phyloP scores from a whole-genome alignment of 2,888 invertebrate species.

The Phengaris alcon region DNA sequence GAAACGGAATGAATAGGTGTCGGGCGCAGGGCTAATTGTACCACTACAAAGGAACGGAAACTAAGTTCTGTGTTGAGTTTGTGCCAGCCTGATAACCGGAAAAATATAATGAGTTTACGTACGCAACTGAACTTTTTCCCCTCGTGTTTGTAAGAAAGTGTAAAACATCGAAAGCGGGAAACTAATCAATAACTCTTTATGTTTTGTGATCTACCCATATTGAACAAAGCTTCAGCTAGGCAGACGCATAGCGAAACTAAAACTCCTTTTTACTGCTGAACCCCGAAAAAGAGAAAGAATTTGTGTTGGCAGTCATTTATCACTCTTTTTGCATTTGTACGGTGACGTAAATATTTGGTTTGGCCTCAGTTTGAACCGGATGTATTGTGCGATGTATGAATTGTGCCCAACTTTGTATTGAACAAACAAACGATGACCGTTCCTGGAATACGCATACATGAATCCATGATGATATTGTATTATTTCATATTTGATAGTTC shows the following conservation, averaged over 20 bases:
- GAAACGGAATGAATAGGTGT: slow-evolving; percentile 67
- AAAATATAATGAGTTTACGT: slow-evolving; percentile 25
- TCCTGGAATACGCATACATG: slow-evolving; percentile 3
- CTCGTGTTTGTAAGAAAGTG: too few relatives aligned
- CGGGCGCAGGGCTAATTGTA: slow-evolving; percentile 64
- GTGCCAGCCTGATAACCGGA: slow-evolving; percentile 34
- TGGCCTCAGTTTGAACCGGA: slow-evolving; percentile 12
- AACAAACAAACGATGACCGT: background rate
- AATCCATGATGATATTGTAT: slow-evolving; percentile 15
- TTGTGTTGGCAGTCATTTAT: slow-evolving; percentile 20
- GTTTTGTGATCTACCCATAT: background rate
- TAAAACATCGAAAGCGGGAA: too few relatives aligned
- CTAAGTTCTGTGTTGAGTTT: slow-evolving; percentile 38
- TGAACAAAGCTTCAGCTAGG: slow-evolving; percentile 3
- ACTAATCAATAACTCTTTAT: too few relatives aligned
- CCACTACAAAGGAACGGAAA: slow-evolving; percentile 38
- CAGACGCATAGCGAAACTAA: background rate
- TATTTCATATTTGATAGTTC: slow-evolving; percentile 9
- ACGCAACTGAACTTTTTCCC: too few relatives aligned
- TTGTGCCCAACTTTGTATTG: slow-evolving; percentile 12
- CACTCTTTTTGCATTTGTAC: slow-evolving; percentile 21
- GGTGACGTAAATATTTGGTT: slow-evolving; percentile 20
- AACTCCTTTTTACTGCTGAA: slow-evolving; percentile 2
- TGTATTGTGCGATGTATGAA: slow-evolving; percentile 10
- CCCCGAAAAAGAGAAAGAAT: slow-evolving; percentile 12